Percentiles rank a stretch among this genome's conserved stretches.
phyloP scores from a whole-genome alignment of 2,797 vertebrate species.

The Benthosema pterotum region DNA sequence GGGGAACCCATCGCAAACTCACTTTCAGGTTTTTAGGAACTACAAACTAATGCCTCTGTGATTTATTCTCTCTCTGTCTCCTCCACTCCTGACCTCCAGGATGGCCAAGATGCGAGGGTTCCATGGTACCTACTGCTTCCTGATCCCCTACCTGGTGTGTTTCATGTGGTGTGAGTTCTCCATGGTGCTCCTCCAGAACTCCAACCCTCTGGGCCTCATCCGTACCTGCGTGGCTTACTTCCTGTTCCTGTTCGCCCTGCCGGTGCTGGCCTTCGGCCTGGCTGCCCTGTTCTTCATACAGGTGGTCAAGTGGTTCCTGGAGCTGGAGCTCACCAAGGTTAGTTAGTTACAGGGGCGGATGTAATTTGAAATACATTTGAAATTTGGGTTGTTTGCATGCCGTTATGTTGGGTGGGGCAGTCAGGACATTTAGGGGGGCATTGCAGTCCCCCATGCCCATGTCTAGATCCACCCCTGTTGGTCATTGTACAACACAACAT shows the following conservation, averaged over 20 bases:
- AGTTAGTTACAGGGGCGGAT: too few species aligned
- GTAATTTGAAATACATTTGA: too few species aligned
- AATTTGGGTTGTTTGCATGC: too few species aligned
- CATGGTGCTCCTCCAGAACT: conserved; percentile 87
- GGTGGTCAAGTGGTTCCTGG: conserved; percentile 90
- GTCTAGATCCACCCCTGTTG: too few species aligned
- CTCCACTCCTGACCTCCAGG: conserved; percentile 53
- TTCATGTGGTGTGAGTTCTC: conserved; percentile 99
- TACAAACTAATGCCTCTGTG: neutral
- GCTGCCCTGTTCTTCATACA: conserved; percentile 85
- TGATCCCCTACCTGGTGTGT: conserved; percentile 95
- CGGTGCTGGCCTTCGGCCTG: conserved; percentile 85
- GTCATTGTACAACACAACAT: too few species aligned
- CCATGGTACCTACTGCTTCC: conserved; percentile 92
- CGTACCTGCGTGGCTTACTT: conserved; percentile 95
- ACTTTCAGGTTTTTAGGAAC: too few species aligned
- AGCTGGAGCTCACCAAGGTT: conserved; percentile 90
- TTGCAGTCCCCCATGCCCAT: too few species aligned
- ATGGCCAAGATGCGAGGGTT: conserved; percentile 92
- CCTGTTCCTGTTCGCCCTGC: conserved; percentile 93
- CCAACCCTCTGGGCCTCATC: conserved; percentile 89
- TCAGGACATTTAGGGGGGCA: too few species aligned
- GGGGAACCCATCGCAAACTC: too few species aligned
- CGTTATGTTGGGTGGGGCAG: too few species aligned
- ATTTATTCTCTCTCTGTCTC: neutral